Evolutionary conservation across 2,797 vertebrate genomes (phyloP).

Genomic region (Hippoglossus hippoglossus): DNA sequence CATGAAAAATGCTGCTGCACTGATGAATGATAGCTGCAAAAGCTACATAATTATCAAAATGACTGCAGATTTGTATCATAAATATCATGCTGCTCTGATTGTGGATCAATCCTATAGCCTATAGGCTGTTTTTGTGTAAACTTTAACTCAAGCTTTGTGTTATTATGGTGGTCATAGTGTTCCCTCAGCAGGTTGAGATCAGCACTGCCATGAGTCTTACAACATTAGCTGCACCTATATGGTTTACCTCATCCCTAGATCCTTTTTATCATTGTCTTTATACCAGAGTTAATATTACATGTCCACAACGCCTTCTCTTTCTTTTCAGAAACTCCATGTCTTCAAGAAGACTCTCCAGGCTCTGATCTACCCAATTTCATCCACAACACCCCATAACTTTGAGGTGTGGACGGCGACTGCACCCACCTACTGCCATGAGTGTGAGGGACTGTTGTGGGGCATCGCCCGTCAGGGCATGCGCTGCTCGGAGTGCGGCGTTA

Average conservation of each 20-base stretch:
- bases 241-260: not conserved
- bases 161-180: not conserved
- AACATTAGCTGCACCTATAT: not conserved
- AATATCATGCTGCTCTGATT: conserved; percentile 10
- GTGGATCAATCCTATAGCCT: conserved; percentile 22
- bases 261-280: conserved; percentile 7
- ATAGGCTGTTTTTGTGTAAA: not conserved
- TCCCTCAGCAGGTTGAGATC: conserved; percentile 23
- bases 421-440: conserved; percentile 98
- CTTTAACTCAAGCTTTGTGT: conserved; percentile 16
- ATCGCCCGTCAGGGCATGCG: conserved; percentile 98
- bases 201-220: conserved; percentile 9
- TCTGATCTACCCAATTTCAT: conserved; percentile 97
- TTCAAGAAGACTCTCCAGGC: conserved; percentile 98
- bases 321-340: conserved; percentile 93
- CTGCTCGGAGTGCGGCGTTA: conserved; percentile 96
- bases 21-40: conserved; percentile 14
- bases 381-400: conserved; percentile 96
- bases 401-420: conserved; percentile 98
- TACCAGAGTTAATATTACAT: too few species aligned
- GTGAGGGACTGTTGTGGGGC: conserved; percentile 97
- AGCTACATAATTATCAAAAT: not conserved
- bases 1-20: conserved; percentile 5
- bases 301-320: not conserved
- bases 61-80: conserved; percentile 1